Conservation (phyloP, 64 coral and sea anemone species). For the Montipora efflorescens region DNA sequence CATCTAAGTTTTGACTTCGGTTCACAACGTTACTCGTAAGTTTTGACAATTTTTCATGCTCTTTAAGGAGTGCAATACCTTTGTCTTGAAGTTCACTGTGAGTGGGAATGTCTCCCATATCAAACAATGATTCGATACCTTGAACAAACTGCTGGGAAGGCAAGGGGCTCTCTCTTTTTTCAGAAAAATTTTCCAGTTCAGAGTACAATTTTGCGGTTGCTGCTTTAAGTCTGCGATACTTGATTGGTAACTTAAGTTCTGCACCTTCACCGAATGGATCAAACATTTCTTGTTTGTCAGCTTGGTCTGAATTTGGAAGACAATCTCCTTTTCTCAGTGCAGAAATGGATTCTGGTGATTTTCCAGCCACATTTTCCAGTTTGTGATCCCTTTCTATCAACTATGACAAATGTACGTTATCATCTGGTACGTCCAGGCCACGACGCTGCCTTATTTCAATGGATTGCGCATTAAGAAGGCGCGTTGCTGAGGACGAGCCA, state of each 20-base stretch:
- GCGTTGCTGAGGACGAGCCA: no score
- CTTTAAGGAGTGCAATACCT: slow-evolving; percentile 1
- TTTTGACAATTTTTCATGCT: slow-evolving; percentile 20
- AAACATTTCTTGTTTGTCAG: not conserved
- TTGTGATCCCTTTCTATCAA: not conserved
- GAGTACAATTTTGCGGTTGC: slow-evolving; percentile 13
- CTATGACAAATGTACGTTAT: not conserved
- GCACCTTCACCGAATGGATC: slow-evolving; percentile 15
- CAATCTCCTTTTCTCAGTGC: not conserved
- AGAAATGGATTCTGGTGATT: not conserved
- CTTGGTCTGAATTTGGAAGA: not conserved
- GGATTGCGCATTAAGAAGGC: not conserved
- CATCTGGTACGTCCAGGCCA: no score
- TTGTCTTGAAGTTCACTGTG: not conserved
- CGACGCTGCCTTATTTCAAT: not conserved
- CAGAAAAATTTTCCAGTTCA: not conserved
- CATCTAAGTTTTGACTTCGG: slow-evolving; percentile 8
- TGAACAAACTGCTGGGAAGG: not conserved
- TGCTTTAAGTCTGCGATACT: slow-evolving; percentile 39
- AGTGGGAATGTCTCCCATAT: not conserved
- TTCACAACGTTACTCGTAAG: not conserved
- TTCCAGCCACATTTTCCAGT: not conserved
- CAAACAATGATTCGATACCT: slow-evolving; percentile 7
- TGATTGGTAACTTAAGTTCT: slow-evolving; percentile 15
- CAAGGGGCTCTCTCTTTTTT: not conserved